A percentile compares a stretch with the other conserved stretches of the same genome.
Conservation (phyloP, 1,140 invertebrate genomes). For the Eubasilissa regina region DNA sequence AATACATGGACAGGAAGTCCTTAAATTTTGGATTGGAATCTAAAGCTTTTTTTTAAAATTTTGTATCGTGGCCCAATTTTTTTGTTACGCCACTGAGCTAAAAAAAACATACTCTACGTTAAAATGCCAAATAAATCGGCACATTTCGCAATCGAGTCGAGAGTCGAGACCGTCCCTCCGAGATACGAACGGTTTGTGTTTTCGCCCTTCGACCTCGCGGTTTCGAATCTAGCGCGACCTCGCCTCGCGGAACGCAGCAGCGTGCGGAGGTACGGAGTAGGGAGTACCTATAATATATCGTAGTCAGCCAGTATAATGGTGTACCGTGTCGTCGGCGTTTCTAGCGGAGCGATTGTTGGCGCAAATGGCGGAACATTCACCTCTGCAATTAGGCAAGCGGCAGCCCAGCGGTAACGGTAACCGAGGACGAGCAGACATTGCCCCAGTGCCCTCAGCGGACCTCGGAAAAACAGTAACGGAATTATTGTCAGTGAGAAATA, state of each 20-base stretch:
- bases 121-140: not conserved
- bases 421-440: constrained; percentile 18
- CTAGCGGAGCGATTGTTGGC: constrained; percentile 18
- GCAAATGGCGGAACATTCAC: constrained; percentile 31
- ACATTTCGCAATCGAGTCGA: no score
- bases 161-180: no score
- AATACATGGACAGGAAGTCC: no score
- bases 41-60: no score
- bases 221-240: not conserved
- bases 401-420: constrained; percentile 16
- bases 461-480: not conserved
- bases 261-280: not conserved
- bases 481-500: not conserved
- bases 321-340: constrained; percentile 4
- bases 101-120: not conserved
- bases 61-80: no score
- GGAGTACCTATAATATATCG: no score
- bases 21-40: no score
- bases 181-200: not conserved
- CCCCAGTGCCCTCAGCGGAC: not conserved
- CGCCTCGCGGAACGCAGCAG: not conserved
- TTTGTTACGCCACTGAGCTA: not conserved
- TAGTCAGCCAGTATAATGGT: not conserved
- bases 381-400: constrained; percentile 32
- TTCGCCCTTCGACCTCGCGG: not conserved